Evolutionary conservation across 2,797 vertebrate genomes (phyloP).

Genomic region (Momotus momota): DNA sequence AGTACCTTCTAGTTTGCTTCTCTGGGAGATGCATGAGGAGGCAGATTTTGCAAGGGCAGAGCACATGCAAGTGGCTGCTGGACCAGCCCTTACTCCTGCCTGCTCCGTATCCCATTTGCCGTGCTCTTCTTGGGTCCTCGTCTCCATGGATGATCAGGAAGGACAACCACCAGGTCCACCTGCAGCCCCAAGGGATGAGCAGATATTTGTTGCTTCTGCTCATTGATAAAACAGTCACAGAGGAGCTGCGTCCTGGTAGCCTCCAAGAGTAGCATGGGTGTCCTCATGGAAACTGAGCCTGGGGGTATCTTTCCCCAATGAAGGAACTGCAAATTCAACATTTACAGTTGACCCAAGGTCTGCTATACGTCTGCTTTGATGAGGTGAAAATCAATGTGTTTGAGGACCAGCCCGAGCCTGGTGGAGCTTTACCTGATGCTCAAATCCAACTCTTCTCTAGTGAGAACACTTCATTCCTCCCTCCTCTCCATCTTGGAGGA

Average conservation of each 20-base stretch:
- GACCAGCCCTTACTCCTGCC: not conserved
- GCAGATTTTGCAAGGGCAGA: fast-evolving
- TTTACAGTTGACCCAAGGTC: not conserved
- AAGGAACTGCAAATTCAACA: not conserved
- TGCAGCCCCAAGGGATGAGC: not conserved
- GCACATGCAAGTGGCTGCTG: not conserved
- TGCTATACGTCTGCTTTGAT: fast-evolving
- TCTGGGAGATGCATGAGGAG: fast-evolving
- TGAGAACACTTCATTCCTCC: not conserved
- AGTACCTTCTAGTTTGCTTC: not conserved
- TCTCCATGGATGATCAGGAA: not conserved
- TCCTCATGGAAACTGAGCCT: not conserved
- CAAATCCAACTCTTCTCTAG: not conserved
- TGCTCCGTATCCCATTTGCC: not conserved
- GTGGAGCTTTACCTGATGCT: fast-evolving
- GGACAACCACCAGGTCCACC: fast-evolving
- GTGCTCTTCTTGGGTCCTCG: not conserved
- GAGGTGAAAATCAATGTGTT: too few species aligned
- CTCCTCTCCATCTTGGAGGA: not conserved
- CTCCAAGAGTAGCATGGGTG: fast-evolving
- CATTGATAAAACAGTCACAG: fast-evolving
- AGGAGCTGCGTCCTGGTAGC: not conserved
- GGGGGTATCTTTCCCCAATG: fast-evolving
- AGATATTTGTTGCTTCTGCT: not conserved
- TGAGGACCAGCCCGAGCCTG: fast-evolving